Evolutionary conservation across 1,140 invertebrate genomes (phyloP).

Genomic region (Dinothrombium tinctorium): DNA sequence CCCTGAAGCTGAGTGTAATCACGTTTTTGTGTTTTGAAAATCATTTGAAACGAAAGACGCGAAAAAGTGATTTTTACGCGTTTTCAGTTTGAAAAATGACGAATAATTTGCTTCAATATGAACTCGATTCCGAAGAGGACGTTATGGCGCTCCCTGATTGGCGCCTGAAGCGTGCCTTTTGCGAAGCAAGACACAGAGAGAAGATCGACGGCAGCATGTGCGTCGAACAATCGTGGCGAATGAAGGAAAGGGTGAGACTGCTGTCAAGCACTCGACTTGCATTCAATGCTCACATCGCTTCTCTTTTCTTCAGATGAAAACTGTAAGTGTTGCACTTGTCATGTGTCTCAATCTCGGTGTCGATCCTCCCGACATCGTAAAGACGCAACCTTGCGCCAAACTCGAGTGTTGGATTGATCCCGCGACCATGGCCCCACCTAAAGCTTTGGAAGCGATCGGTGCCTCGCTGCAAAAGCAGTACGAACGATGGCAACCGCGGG

Average conservation of each 20-base stretch:
- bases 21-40: too few relatives aligned
- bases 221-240: not conserved
- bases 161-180: not conserved
- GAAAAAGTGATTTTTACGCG: too few relatives aligned
- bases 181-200: not conserved
- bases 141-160: not conserved
- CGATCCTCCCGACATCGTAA: conserved; percentile 91
- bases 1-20: too few relatives aligned
- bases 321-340: conserved; percentile 94
- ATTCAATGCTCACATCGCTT: not conserved
- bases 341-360: conserved; percentile 95
- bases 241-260: conserved; percentile 1
- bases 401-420: conserved; percentile 84
- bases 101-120: too few relatives aligned
- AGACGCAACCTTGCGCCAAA: conserved; percentile 82
- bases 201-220: not conserved
- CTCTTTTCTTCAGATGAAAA: conserved; percentile 58
- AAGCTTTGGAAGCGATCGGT: conserved; percentile 80
- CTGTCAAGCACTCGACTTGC: not conserved
- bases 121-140: not conserved
- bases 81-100: too few relatives aligned
- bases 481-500: conserved; percentile 86
- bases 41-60: too few relatives aligned
- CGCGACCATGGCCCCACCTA: conserved; percentile 60
- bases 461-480: conserved; percentile 81